Percentiles rank a stretch among this genome's conserved stretches.
These are phyloP conservation scores for Carollia perspicillata DNA, from an alignment of 2,113 vertebrate genomes.

Conservation along the genomic window DNA sequence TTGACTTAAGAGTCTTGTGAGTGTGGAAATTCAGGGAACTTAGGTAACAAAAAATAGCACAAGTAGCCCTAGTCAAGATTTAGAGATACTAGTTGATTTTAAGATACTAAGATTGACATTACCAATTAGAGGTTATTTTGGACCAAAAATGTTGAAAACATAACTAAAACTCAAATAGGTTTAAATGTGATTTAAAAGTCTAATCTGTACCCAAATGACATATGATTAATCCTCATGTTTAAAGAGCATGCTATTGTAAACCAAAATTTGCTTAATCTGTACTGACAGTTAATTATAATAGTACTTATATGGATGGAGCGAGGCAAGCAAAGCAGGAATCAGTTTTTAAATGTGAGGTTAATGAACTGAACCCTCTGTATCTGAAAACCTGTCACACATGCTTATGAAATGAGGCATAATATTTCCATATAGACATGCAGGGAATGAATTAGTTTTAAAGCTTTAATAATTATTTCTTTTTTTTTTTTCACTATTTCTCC, in stretches of 20 bases:
- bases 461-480: slow-evolving; percentile 17
- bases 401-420: slow-evolving; percentile 44
- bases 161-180: slow-evolving; percentile 47
- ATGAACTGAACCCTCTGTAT: slow-evolving; percentile 59
- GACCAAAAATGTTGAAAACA: slow-evolving; percentile 30
- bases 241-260: slow-evolving; percentile 60
- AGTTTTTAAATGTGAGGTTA: slow-evolving; percentile 66
- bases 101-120: slow-evolving; percentile 7
- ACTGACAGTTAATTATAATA: slow-evolving; percentile 67
- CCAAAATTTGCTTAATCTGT: slow-evolving; percentile 58
- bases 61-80: slow-evolving; percentile 27
- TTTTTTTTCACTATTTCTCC: background rate
- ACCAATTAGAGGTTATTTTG: slow-evolving; percentile 26
- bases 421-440: slow-evolving; percentile 39
- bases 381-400: slow-evolving; percentile 40
- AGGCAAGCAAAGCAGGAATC: slow-evolving; percentile 49
- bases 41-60: background rate
- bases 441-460: slow-evolving; percentile 25
- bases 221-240: slow-evolving; percentile 52
- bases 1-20: background rate
- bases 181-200: slow-evolving; percentile 65
- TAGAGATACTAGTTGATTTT: slow-evolving; percentile 22
- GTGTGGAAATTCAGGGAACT: background rate
- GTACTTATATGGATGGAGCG: slow-evolving; percentile 38
- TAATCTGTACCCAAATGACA: slow-evolving; percentile 55